phyloP scores from a whole-genome alignment of 2,797 vertebrate species.

The Naso thynnoides region DNA sequence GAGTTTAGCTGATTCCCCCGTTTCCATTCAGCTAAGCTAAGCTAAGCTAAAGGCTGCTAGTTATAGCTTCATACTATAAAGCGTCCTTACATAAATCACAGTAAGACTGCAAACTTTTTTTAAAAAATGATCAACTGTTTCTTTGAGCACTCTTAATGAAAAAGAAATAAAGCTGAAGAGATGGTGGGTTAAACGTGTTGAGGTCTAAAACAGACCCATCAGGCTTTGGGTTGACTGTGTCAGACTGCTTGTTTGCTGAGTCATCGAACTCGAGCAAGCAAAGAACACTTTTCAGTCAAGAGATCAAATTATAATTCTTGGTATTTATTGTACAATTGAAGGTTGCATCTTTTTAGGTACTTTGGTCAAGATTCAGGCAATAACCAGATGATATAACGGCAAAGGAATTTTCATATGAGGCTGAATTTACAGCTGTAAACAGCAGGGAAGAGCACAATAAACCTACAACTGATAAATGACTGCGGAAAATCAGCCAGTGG shows the following conservation, averaged over 20 bases:
- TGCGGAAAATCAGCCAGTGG: not conserved
- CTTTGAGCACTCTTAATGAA: not conserved
- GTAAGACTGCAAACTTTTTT: not conserved
- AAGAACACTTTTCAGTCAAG: conserved; percentile 13
- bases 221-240: not conserved
- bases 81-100: not conserved
- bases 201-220: not conserved
- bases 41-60: not conserved
- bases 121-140: not conserved
- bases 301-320: conserved; percentile 8
- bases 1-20: not conserved
- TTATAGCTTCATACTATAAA: not conserved
- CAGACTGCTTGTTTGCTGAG: not conserved
- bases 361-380: not conserved
- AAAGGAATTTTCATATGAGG: not conserved
- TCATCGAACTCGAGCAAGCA: conserved; percentile 17
- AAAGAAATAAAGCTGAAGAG: not conserved
- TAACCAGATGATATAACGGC: not conserved
- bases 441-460: not conserved
- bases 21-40: conserved; percentile 9
- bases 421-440: not conserved
- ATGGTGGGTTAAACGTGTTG: conserved; percentile 2
- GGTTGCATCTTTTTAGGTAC: not conserved
- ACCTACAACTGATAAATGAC: not conserved
- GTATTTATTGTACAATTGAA: not conserved